phyloP scores from a whole-genome alignment of 2,888 invertebrate species.

The Chalcis sispes region DNA sequence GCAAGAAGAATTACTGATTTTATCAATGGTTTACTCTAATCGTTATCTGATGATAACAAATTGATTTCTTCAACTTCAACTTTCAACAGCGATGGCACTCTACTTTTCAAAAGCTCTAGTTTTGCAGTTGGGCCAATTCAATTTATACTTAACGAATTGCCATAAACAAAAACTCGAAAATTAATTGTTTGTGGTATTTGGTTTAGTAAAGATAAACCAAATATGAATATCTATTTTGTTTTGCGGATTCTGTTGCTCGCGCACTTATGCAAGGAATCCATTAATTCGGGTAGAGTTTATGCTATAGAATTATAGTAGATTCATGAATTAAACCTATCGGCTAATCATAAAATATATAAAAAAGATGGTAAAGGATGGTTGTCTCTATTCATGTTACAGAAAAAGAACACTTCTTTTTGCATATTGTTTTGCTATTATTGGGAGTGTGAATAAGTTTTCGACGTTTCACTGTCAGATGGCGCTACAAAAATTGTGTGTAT shows the following conservation, averaged over 20 bases:
- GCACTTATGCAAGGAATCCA: not conserved
- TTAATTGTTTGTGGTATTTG: not conserved
- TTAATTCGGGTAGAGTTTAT: not conserved
- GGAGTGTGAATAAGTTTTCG: too few species aligned
- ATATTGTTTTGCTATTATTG: too few species aligned
- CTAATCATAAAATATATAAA: too few species aligned
- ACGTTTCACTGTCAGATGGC: too few species aligned
- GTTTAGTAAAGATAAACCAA: constrained; percentile 22
- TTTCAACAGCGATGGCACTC: constrained; percentile 28
- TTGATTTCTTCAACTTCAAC: not conserved
- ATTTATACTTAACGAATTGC: constrained; percentile 22
- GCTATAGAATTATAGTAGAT: not conserved
- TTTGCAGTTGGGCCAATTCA: constrained; percentile 30
- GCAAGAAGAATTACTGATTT: not conserved
- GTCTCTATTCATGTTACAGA: too few species aligned
- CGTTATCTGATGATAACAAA: not conserved
- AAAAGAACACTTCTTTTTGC: too few species aligned
- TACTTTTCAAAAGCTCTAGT: constrained; percentile 11
- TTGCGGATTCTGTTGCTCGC: constrained; percentile 57
- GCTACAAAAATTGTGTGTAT: too few species aligned
- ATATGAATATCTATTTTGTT: constrained; percentile 52
- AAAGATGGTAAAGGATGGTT: too few species aligned
- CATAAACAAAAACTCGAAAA: not conserved
- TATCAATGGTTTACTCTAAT: not conserved
- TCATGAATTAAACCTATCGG: too few species aligned